Evolutionary conservation across 2,888 invertebrate genomes (phyloP).

Genomic region (Drosophila macrospina): DNA sequence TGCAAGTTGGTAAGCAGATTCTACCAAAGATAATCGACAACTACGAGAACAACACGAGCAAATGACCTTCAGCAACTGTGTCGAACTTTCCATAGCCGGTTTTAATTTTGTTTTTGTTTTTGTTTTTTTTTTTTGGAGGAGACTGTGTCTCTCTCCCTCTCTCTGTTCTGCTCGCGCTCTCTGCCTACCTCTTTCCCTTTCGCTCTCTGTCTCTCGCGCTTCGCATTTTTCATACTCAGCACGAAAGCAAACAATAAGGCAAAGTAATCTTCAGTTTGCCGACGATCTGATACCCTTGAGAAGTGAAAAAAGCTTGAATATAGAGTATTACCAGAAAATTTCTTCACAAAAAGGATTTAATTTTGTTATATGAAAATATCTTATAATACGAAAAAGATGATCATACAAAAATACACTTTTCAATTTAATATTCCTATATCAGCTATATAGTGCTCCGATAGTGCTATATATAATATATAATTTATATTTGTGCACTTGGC

Average conservation of each 20-base stretch:
- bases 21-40: slow-evolving; percentile 9
- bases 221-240: not conserved
- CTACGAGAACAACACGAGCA: slow-evolving; percentile 10
- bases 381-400: not conserved
- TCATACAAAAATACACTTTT: not conserved
- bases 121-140: slow-evolving; percentile 27
- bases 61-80: slow-evolving; percentile 78
- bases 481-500: no score
- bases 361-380: not conserved
- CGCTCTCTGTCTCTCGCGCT: not conserved
- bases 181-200: not conserved
- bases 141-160: not conserved
- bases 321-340: not conserved
- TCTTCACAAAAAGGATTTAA: not conserved
- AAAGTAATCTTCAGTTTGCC: not conserved
- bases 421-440: no score
- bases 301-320: not conserved
- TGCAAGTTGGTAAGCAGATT: slow-evolving; percentile 86
- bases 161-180: not conserved
- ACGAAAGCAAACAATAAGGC: not conserved
- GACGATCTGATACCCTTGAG: not conserved
- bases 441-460: no score
- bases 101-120: slow-evolving; percentile 3
- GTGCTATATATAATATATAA: no score
- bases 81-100: slow-evolving; percentile 70